Conservation (phyloP, 1,140 invertebrate species). For the Arion vulgaris region DNA sequence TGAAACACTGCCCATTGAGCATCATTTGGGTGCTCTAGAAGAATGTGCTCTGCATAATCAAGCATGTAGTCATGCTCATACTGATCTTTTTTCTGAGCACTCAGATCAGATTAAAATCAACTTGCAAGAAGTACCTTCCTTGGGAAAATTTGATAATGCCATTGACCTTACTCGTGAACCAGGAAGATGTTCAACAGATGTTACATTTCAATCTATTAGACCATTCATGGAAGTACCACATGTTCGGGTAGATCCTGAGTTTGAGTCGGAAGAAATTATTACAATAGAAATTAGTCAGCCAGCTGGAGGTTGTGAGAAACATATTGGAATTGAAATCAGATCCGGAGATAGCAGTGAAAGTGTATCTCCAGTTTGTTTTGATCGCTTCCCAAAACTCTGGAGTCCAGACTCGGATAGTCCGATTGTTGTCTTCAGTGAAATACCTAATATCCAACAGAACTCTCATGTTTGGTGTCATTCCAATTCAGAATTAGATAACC, state of each 20-base stretch:
- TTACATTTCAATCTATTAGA: too few relatives aligned
- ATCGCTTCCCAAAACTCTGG: not conserved
- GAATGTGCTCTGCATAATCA: too few relatives aligned
- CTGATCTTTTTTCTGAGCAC: too few relatives aligned
- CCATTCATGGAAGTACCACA: not conserved
- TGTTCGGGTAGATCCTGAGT: not conserved
- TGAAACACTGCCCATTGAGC: not conserved
- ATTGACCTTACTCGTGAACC: too few relatives aligned
- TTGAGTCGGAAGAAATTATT: constrained; percentile 24
- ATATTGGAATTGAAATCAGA: constrained; percentile 1
- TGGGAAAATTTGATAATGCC: too few relatives aligned
- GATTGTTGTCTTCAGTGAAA: not conserved
- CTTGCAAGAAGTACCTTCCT: too few relatives aligned
- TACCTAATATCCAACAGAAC: not conserved
- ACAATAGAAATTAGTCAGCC: constrained; percentile 13
- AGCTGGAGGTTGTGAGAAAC: not conserved
- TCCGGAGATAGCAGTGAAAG: not conserved
- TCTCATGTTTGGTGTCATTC: not conserved
- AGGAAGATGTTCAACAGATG: too few relatives aligned
- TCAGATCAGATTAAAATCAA: too few relatives aligned
- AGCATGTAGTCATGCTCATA: too few relatives aligned
- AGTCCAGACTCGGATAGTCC: not conserved
- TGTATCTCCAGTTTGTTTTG: not conserved
- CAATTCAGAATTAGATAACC: not conserved
- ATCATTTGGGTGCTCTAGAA: too few relatives aligned